Evolutionary conservation across 2,888 invertebrate species (phyloP).

Genomic region (Cepaea hortensis): DNA sequence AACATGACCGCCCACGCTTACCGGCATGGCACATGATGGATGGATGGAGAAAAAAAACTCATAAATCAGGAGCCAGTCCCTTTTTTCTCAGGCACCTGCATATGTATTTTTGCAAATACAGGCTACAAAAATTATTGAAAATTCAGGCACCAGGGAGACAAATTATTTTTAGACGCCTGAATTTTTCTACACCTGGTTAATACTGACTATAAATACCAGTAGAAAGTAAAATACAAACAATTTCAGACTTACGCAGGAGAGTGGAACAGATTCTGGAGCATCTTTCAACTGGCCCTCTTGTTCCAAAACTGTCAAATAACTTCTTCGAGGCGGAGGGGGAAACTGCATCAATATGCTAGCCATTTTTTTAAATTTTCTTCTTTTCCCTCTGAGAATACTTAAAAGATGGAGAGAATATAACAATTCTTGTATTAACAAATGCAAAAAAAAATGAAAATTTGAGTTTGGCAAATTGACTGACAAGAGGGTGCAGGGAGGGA

Average conservation of each 20-base stretch:
- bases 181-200: too few relatives aligned
- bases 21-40: too few relatives aligned
- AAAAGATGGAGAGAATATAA: not conserved
- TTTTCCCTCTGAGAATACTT: not conserved
- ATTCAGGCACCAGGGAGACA: too few relatives aligned
- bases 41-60: too few relatives aligned
- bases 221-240: too few relatives aligned
- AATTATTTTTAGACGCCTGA: too few relatives aligned
- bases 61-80: too few relatives aligned
- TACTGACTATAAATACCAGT: too few relatives aligned
- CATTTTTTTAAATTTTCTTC: slow-evolving; percentile 14
- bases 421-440: not conserved
- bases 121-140: too few relatives aligned
- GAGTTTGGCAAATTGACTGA: not conserved
- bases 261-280: slow-evolving; percentile 35
- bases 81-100: too few relatives aligned
- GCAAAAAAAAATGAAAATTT: not conserved
- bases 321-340: slow-evolving; percentile 58
- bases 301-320: slow-evolving; percentile 66
- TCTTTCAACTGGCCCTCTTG: slow-evolving; percentile 64
- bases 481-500: not conserved
- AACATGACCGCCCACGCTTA: too few relatives aligned
- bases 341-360: slow-evolving; percentile 46
- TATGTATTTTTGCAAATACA: too few relatives aligned
- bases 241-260: slow-evolving; percentile 37